Conservation (phyloP, 2,113 vertebrate genomes). For the Rhinolophus sinicus region DNA sequence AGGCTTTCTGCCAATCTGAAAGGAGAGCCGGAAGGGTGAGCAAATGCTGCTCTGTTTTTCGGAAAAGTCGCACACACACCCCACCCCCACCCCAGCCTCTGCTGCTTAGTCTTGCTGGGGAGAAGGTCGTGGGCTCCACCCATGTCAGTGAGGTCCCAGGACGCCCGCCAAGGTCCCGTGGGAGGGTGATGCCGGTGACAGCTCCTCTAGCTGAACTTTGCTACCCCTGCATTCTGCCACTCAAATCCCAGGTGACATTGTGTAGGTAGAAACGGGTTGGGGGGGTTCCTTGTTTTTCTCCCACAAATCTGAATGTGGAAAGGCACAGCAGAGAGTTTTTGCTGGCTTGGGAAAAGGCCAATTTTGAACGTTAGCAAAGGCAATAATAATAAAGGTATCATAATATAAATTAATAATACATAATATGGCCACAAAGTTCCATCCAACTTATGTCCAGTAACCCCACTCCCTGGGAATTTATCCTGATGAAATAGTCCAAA, state of each 20-base stretch:
- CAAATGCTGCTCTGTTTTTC: background rate
- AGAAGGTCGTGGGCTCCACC: background rate
- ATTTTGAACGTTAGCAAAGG: background rate
- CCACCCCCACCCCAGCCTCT: background rate
- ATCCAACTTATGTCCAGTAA: background rate
- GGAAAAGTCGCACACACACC: too few relatives aligned
- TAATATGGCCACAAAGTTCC: background rate
- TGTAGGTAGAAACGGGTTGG: background rate
- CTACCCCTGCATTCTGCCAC: background rate
- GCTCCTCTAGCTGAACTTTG: background rate
- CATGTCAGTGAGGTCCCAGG: background rate
- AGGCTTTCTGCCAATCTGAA: background rate
- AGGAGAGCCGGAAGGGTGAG: background rate
- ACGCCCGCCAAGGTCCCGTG: background rate
- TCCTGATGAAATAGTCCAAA: background rate
- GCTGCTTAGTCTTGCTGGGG: background rate
- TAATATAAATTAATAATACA: background rate
- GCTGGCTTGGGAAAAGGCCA: background rate
- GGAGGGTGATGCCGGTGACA: background rate
- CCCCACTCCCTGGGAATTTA: background rate
- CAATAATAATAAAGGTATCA: background rate
- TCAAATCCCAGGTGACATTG: background rate
- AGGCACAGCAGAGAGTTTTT: background rate
- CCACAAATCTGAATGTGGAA: background rate
- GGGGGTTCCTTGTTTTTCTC: background rate